A percentile compares a stretch with the other conserved stretches of the same genome.
These are phyloP conservation scores for Hofmannophila pseudospretella DNA, from an alignment of 2,888 invertebrate species.

Conservation along the genomic window DNA sequence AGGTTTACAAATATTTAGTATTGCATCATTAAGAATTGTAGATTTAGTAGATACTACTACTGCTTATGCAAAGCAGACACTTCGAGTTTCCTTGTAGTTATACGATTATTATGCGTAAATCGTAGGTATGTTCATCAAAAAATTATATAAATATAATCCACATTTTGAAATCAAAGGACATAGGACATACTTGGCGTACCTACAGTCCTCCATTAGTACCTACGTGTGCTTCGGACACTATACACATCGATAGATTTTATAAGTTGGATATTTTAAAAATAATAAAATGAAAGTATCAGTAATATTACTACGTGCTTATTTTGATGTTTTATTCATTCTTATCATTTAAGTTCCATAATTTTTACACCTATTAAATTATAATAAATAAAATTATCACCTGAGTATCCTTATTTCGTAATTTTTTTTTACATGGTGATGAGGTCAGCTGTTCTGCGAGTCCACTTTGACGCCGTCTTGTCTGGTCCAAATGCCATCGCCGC, in stretches of 20 bases:
- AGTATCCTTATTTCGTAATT: not conserved
- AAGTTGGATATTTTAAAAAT: slow-evolving; percentile 40
- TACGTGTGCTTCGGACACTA: no score
- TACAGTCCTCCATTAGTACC: no score
- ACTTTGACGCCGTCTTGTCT: slow-evolving; percentile 35
- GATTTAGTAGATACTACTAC: no score
- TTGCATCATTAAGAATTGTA: no score
- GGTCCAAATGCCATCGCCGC: slow-evolving; percentile 85
- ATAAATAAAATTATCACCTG: not conserved
- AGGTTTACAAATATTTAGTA: no score
- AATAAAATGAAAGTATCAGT: slow-evolving; percentile 26
- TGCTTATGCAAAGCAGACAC: no score
- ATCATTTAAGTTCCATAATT: not conserved
- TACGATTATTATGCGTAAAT: no score
- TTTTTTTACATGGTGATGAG: not conserved
- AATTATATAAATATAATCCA: no score
- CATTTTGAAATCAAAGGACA: no score
- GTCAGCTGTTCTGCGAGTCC: slow-evolving; percentile 21
- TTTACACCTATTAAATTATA: not conserved
- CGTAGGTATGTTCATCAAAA: no score
- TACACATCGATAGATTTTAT: slow-evolving; percentile 10
- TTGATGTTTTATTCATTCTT: slow-evolving; percentile 37
- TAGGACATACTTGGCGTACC: no score
- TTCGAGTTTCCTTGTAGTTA: no score
- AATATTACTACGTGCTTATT: slow-evolving; percentile 61